Base-by-base conservation (phyloP, 2,797 vertebrate species). In the Cossypha polioptera region DNA sequence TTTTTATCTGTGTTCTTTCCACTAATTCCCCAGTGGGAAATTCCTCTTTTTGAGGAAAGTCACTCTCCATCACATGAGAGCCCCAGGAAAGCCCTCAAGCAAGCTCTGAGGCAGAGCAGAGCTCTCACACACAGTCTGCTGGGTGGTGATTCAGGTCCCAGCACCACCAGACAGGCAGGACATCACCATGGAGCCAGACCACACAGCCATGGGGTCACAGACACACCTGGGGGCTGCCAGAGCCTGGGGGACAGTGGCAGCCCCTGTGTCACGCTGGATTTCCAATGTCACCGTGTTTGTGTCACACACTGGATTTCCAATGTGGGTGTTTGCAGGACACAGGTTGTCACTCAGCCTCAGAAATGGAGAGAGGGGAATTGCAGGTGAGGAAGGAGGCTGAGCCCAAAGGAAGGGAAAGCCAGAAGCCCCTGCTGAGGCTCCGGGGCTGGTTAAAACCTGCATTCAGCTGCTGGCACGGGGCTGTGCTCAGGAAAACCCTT, bases 161-260 rank as follows among this genome's bases (percentile, higher is more conserved):
- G 36, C 15, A 9, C 6, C 86, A 24, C 15, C 45, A 73, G 29
- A 4, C 10, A 12, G 51, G 62, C 45, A 47, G 77, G 57, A 65
- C 58, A 28, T 2, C 0, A 0, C 48, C 0, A 0, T 7, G 28
- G 68, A 74, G 40, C 24, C 55, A 15, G 72, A 42, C 5, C 59
- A 29, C 59, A 1, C 8, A 7, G 65, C 57, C 38, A 8, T 0
- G 0, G 4, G 24, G 1, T 5, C 21, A 4, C 16, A 15, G 33
- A 16, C 3, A 1, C 2, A 3, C 7, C 13, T 14, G 51, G 29
- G 42, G 38, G 36, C 48, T 8, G 0, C 48, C 25, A 36, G 50
- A 45, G 47, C 62, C 35, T 15, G 0, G 2, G 45, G 68, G 57
- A n/a, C 33, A 16, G 28, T 2, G 4, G 3, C 47, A n/a, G 47